Conservation (phyloP, 2,888 invertebrate genomes). For the Argyresthia goedartella region DNA sequence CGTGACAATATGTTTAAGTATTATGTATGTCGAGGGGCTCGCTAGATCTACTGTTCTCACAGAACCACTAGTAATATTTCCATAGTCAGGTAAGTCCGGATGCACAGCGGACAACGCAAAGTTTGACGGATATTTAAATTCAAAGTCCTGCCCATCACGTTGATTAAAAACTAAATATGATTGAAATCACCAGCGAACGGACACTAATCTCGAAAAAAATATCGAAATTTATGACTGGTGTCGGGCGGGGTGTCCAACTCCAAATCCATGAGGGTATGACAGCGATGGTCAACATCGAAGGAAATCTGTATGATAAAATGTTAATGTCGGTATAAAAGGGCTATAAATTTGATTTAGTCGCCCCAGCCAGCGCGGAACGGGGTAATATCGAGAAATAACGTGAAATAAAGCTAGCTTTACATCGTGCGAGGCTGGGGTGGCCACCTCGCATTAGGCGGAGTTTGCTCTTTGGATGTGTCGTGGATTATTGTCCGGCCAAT, state of each 20-base stretch:
- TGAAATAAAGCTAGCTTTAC: slow-evolving; percentile 62
- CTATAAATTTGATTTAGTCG: slow-evolving; percentile 68
- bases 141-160: too few relatives aligned
- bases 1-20: too few relatives aligned
- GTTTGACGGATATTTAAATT: too few relatives aligned
- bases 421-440: slow-evolving; percentile 31
- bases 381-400: slow-evolving; percentile 68
- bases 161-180: too few relatives aligned
- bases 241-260: slow-evolving; percentile 15
- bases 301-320: slow-evolving; percentile 66
- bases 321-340: slow-evolving; percentile 67
- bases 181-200: too few relatives aligned
- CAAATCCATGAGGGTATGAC: slow-evolving; percentile 35
- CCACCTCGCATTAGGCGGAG: slow-evolving; percentile 38
- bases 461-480: slow-evolving; percentile 20
- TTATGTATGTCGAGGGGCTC: too few relatives aligned
- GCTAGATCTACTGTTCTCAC: too few relatives aligned
- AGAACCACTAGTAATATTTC: too few relatives aligned
- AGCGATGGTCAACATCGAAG: slow-evolving; percentile 39
- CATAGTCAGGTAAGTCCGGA: too few relatives aligned
- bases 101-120: too few relatives aligned
- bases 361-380: slow-evolving; percentile 51
- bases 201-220: too few relatives aligned
- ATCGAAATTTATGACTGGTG: too few relatives aligned
- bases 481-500: background rate